phyloP scores from a whole-genome alignment of 1,140 invertebrate genomes.

The Notospermus geniculatus region DNA sequence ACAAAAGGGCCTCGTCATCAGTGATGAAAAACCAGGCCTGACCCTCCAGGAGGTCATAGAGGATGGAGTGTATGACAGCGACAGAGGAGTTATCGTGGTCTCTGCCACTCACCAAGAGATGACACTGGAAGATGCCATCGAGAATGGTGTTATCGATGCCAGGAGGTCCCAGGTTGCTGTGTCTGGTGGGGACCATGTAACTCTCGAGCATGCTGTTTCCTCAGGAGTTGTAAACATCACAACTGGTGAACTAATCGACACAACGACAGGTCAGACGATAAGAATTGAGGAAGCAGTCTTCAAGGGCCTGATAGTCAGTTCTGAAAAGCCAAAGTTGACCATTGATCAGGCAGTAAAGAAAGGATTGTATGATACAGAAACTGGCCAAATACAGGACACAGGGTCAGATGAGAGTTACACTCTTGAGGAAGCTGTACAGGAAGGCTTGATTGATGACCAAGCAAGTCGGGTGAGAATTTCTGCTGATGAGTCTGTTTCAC shows the following conservation, averaged over 20 bases:
- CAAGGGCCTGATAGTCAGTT: background rate
- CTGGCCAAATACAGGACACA: conserved; percentile 76
- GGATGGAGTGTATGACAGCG: background rate
- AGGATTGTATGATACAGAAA: conserved; percentile 66
- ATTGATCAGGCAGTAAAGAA: background rate
- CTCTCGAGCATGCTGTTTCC: background rate
- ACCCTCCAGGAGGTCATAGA: conserved; percentile 2
- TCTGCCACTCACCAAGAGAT: conserved; percentile 15
- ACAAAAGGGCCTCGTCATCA: conserved; percentile 20
- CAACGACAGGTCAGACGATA: background rate
- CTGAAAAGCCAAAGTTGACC: conserved; percentile 7
- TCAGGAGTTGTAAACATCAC: background rate
- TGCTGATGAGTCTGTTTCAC: conserved; percentile 62
- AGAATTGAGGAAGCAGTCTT: background rate
- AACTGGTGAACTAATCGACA: background rate
- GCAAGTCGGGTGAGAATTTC: conserved; percentile 8
- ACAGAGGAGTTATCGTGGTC: background rate
- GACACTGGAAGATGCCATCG: conserved; percentile 23
- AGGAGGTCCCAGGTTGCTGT: conserved; percentile 2
- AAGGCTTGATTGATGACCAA: conserved; percentile 6
- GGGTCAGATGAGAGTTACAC: conserved; percentile 74
- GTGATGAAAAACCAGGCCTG: conserved; percentile 3
- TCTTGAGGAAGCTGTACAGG: conserved; percentile 72
- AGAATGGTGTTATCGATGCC: conserved; percentile 17
- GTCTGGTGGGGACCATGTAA: background rate